Evolutionary conservation across 2,113 vertebrate species (phyloP).

Genomic region (Chloebia gouldiae): DNA sequence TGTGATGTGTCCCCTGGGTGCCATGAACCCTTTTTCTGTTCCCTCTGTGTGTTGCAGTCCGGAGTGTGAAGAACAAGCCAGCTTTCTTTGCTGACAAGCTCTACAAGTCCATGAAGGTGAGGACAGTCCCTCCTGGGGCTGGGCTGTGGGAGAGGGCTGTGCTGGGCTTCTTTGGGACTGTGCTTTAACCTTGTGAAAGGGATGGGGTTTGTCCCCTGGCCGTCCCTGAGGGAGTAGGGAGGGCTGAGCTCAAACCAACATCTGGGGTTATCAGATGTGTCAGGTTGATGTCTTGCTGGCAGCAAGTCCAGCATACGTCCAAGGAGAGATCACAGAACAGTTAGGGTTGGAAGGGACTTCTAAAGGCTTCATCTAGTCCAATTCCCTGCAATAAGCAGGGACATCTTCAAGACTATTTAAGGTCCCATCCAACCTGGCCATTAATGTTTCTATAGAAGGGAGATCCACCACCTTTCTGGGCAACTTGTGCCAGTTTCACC

Average conservation of each 20-base stretch:
- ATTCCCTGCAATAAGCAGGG: not conserved
- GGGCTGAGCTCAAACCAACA: not conserved
- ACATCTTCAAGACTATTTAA: not conserved
- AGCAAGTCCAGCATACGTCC: not conserved
- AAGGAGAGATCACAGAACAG: not conserved
- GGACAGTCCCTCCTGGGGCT: not conserved
- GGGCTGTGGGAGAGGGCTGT: not conserved
- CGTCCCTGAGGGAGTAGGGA: not conserved
- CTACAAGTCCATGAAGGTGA: conserved; percentile 98
- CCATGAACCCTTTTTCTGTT: not conserved
- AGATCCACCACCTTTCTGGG: not conserved
- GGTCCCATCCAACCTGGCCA: not conserved
- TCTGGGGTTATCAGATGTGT: not conserved
- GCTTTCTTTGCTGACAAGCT: conserved; percentile 94
- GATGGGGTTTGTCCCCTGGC: not conserved
- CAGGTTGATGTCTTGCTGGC: not conserved
- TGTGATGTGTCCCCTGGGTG: not conserved
- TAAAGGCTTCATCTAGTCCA: not conserved
- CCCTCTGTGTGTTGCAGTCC: conserved; percentile 75
- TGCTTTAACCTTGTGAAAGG: not conserved
- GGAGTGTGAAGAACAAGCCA: conserved; percentile 93
- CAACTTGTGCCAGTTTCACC: not conserved
- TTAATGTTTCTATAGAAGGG: not conserved
- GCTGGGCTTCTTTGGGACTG: not conserved
- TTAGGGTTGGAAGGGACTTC: not conserved